Conservation (phyloP, 2,888 invertebrate species). For the Tenthredo distinguenda region DNA sequence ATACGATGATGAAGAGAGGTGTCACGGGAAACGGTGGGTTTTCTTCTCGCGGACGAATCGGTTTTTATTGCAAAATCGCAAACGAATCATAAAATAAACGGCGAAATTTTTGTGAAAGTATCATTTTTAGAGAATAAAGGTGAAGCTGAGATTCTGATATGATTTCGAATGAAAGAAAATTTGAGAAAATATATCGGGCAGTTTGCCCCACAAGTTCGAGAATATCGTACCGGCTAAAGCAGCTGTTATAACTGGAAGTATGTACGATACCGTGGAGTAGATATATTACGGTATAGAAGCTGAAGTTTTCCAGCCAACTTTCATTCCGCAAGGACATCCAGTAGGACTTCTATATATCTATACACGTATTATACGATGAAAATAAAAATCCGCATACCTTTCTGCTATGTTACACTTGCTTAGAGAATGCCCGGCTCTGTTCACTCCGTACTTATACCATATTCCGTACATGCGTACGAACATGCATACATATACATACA, state of each 20-base stretch:
- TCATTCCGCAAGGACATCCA: constrained; percentile 74
- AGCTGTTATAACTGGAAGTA: too few species aligned
- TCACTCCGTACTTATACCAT: not conserved
- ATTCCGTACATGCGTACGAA: not conserved
- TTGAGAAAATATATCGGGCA: too few species aligned
- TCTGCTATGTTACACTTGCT: constrained; percentile 45
- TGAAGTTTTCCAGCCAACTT: constrained; percentile 69
- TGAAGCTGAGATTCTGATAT: too few species aligned
- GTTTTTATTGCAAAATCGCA: too few species aligned
- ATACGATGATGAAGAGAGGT: not conserved
- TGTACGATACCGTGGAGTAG: too few species aligned
- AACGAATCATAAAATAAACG: too few species aligned
- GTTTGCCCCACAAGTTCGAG: too few species aligned
- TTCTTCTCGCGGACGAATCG: too few species aligned
- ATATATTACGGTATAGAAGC: not conserved
- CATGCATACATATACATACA: not conserved
- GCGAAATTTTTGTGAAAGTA: too few species aligned
- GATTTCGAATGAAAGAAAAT: too few species aligned
- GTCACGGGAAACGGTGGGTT: too few species aligned
- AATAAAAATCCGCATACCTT: constrained; percentile 45
- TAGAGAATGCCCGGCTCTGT: constrained; percentile 37
- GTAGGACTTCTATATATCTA: constrained; percentile 55
- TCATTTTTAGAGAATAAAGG: too few species aligned
- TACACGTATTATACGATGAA: not conserved
- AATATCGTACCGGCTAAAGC: not conserved